These are phyloP conservation scores for Phalacrocorax aristotelis DNA, from an alignment of 2,113 vertebrate genomes.

Conservation along the genomic window DNA sequence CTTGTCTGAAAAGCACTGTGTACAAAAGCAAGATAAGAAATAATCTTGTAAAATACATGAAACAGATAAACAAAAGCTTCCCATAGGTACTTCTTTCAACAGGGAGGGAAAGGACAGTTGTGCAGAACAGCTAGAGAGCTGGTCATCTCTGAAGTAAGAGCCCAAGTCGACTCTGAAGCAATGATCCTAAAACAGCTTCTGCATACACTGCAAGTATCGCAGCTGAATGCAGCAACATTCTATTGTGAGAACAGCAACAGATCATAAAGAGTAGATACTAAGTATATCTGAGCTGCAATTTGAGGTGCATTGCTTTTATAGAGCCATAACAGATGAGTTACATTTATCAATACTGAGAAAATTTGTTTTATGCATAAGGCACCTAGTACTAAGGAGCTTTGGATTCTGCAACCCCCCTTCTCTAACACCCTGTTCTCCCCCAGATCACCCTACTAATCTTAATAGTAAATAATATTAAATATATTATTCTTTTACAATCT, in stretches of 20 bases:
- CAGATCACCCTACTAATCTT: not conserved
- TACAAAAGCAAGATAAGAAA: slow-evolving; percentile 39
- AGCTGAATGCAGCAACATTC: not conserved
- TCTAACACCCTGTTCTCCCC: not conserved
- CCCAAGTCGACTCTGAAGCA: not conserved
- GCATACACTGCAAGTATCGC: not conserved
- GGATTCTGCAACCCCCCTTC: not conserved
- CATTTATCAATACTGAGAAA: not conserved
- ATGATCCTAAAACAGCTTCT: not conserved
- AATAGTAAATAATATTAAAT: not conserved
- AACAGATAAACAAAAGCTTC: slow-evolving; percentile 29
- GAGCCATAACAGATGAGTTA: not conserved
- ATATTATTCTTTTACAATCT: not conserved
- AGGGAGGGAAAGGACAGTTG: not conserved
- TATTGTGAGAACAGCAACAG: not conserved
- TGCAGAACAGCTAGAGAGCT: not conserved
- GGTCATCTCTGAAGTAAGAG: not conserved
- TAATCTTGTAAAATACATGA: slow-evolving; percentile 30
- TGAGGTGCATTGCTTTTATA: not conserved
- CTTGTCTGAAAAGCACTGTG: not conserved
- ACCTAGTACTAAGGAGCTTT: not conserved
- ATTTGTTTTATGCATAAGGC: not conserved
- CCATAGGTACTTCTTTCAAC: not conserved
- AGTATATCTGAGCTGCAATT: not conserved
- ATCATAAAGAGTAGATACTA: not conserved